Evolutionary conservation across 2,797 vertebrate genomes (phyloP), one percentile per base, ranked within the genome.

Genomic region (Agapornis canus): DNA sequence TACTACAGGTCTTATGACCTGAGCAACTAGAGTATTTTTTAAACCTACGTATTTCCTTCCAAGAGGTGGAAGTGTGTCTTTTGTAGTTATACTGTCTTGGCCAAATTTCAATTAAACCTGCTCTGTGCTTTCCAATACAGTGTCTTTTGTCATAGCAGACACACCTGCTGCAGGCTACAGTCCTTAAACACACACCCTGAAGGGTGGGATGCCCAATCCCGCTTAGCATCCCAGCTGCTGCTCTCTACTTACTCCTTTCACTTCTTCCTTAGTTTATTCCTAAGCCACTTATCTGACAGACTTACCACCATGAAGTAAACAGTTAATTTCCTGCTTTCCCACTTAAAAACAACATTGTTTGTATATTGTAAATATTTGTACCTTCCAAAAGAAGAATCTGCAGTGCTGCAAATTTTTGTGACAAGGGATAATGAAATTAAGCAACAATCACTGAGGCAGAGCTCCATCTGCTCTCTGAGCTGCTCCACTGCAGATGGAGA

Each of bases 321-420:
- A 70, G 48, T 17, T 64, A 15, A 87, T 66, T 45, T 71, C 52
- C 73, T 26, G 20, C 61, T 68, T 85, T 57, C 45, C 12, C 35
- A n/a, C 42, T 73, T 39, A 29, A 80, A 82, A 54, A 10, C 14
- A 65, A 21, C 43, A 11, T 26, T 29, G 14, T 37, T 61, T 57
- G 3, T 14, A 66, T 13, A 15, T 31, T 32, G 3, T 82, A 86
- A 95, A 84, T 77, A 93, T 80, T 59, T 86, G n/a, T 39, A 37
- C 39, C 31, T 76, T 79, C 52, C 68, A 27, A 72, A 89, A 80
- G 11, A 4, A n/a, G n/a, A n/a, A n/a, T n/a, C n/a, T 51, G 40
- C 57, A 72, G 10, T 43, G 19, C 12, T 52, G 69, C 77, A 49
- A 13, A 10, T 26, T 52, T 86, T 48, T 17, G 19, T 26, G 39